Base-by-base conservation (phyloP, 2,797 vertebrate genomes). In the Chrysocyon brachyurus region DNA sequence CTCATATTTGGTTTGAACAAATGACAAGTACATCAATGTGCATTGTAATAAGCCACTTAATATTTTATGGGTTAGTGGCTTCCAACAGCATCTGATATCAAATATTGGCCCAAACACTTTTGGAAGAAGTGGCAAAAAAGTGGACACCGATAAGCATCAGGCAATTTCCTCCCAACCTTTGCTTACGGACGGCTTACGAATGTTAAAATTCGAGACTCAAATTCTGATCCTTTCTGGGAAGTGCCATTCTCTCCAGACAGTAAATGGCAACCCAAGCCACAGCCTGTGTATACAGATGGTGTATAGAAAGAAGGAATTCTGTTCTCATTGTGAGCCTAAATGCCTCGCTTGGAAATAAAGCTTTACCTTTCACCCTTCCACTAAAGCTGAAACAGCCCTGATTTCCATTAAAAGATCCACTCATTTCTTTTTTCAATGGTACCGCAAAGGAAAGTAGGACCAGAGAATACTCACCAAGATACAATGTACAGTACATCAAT, bases 141-240 rank as follows among this genome's bases (percentile, higher is more conserved):
- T 93, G 33, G 86, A 94, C 61, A 24, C 94, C 98, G 98, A 98
- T 98, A 98, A 98, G 95, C 49, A 97, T 94, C 61, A 97, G 90
- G 96, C 97, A 98, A 98, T 98, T 98, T 98, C 97, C 97, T 98
- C 96, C 95, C 87, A 94, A 97, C 91, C 97, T 97, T 88, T 97
- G 92, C 91, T 98, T 95, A 97, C 96, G 98, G 95, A 97, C 22
- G 36, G 64, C 40, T 95, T 96, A 54, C 79, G 86, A 98, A 96
- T 98, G 94, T 97, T 96, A 98, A 97, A 96, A 97, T 59, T 81
- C 4, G 63, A 95, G 21, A 75, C 78, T 96, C 89, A 93, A 97
- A 97, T 98, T 96, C 96, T 94, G 87, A 92, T 96, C 97, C 95
- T 90, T 98, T 86, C 91, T 70, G 87, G 28, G 85, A 86, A 98